phyloP scores from a whole-genome alignment of 1,140 invertebrate genomes.

The Pseudomyrmex sp. region DNA sequence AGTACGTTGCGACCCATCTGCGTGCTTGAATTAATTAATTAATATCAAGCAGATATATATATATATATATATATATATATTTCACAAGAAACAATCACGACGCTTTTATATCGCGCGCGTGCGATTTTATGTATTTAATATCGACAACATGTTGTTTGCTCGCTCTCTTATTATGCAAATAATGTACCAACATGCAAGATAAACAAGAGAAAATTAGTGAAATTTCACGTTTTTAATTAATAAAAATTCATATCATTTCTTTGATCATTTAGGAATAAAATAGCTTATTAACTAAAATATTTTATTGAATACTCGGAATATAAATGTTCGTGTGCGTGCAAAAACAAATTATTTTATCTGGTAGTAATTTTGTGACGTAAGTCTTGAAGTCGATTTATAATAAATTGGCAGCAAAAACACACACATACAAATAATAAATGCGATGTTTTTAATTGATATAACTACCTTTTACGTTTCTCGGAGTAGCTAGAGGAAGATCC shows the following conservation, averaged over 20 bases:
- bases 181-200: neutral
- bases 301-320: too few relatives aligned
- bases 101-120: neutral
- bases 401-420: neutral
- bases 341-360: too few relatives aligned
- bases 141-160: neutral
- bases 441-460: neutral
- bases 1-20: conserved; percentile 10
- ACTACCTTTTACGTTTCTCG: conserved; percentile 73
- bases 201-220: neutral
- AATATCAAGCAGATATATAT: conserved; percentile 9
- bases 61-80: too few relatives aligned
- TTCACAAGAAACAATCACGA: neutral
- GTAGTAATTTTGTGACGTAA: too few relatives aligned
- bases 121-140: neutral
- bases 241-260: neutral
- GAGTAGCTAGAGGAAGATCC: conserved; percentile 71
- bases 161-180: conserved; percentile 30
- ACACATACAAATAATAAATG: neutral
- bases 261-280: too few relatives aligned
- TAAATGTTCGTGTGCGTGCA: neutral
- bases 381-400: neutral
- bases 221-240: conserved; percentile 6
- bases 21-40: conserved; percentile 56
- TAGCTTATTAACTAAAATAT: too few relatives aligned